Conservation (phyloP, 2,888 invertebrate genomes). For the Drosophila monieri region DNA sequence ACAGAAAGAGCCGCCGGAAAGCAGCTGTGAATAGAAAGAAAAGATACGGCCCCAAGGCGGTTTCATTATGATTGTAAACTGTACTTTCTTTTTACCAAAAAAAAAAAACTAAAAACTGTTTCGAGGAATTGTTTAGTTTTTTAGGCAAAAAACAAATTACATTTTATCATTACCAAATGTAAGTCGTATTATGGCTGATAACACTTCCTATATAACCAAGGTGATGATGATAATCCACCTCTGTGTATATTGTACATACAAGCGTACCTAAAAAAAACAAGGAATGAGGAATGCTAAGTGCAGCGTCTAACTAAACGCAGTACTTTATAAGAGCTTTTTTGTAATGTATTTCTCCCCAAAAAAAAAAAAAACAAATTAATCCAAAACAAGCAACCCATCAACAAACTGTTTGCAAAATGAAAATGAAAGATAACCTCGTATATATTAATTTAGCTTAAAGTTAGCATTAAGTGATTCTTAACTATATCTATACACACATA, state of each 20-base stretch:
- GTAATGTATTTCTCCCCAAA: slow-evolving; percentile 45
- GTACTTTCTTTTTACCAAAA: not conserved
- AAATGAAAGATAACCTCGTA: slow-evolving; percentile 65
- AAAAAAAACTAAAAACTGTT: not conserved
- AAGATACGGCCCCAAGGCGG: slow-evolving; percentile 36
- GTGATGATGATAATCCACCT: slow-evolving; percentile 29
- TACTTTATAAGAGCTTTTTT: slow-evolving; percentile 37
- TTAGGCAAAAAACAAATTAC: not conserved
- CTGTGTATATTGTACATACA: slow-evolving; percentile 32
- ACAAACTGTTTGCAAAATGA: slow-evolving; percentile 32
- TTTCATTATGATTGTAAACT: slow-evolving; percentile 28
- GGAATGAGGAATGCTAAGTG: slow-evolving; percentile 28
- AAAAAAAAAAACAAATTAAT: slow-evolving; percentile 15
- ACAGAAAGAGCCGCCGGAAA: slow-evolving; percentile 38
- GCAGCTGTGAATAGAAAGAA: slow-evolving; percentile 66
- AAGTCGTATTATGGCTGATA: slow-evolving; percentile 5
- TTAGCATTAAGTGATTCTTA: slow-evolving; percentile 63
- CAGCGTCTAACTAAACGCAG: slow-evolving; percentile 23
- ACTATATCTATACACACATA: slow-evolving; percentile 54
- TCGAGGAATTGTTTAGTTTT: not conserved
- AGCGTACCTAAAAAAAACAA: slow-evolving; percentile 34
- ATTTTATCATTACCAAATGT: slow-evolving; percentile 5
- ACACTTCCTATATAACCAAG: slow-evolving; percentile 10
- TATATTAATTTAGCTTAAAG: slow-evolving; percentile 71
- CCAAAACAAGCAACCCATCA: slow-evolving; percentile 28